Evolutionary conservation across 2,888 invertebrate species (phyloP), one percentile per base, ranked within the genome.

Genomic region (Endotricha flammealis): DNA sequence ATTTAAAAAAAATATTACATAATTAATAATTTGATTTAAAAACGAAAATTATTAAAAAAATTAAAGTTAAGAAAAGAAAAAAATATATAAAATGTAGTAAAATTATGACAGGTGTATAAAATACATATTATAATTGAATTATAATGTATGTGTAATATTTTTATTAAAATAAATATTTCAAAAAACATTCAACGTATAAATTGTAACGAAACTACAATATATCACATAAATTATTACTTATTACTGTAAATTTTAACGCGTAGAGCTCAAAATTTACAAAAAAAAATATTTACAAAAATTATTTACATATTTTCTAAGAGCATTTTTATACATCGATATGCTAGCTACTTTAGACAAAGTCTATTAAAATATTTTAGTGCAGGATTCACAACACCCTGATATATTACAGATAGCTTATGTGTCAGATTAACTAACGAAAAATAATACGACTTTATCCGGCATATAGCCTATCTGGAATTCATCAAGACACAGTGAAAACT

Each of bases 281-380:
- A 31, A 36, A 41, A 32, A 42, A 12, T 38, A 44, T 44, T 42
- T 52, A 53, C 50, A 39, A 42, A 50, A 37, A 47, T 38, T 47
- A 50, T 42, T 47, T 50, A 50, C 38, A 44, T n/a, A 35, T 46
- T 46, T 44, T 36, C 53, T 55, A 57, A 23, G 38, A 50, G 52
- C 53, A 49, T 45, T 53, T 53, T 54, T 42, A 38, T 3, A 50
- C 39, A 50, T 50, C 45, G 49, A 60, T 53, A 56, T 53, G 46
- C 43, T 43, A 46, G 28, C 41, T 46, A 52, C 39, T 50, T 39
- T 33, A 36, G 43, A 47, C 38, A 39, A 41, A 42, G 39, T 44
- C 39, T 46, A 36, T 39, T 32, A 33, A 42, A 48, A 46, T 32
- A 43, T 43, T n/a, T n/a, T n/a, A n/a, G n/a, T n/a, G n/a, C n/a